A percentile compares a stretch with the other conserved stretches of the same genome.
Evolutionary conservation across 2,113 vertebrate genomes (phyloP).

Genomic region (Sardina pilchardus): DNA sequence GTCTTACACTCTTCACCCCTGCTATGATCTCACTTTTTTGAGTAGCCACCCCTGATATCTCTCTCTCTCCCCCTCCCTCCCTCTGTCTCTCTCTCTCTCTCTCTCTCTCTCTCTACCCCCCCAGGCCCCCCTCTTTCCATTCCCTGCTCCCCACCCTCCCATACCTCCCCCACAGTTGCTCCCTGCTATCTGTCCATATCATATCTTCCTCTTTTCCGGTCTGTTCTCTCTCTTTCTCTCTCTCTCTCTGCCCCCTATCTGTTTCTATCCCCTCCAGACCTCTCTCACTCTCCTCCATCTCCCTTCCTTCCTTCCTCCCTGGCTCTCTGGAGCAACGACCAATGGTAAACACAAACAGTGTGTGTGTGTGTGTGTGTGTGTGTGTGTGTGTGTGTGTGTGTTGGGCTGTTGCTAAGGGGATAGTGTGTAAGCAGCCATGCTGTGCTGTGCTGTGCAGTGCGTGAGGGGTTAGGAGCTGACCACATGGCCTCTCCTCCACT

Average conservation of each 20-base stretch:
- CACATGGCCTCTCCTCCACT: conserved; percentile 51
- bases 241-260: conserved; percentile 26
- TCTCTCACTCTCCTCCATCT: conserved; percentile 23
- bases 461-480: conserved; percentile 40
- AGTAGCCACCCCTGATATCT: neutral
- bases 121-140: neutral
- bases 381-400: conserved; percentile 19
- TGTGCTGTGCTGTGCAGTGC: neutral
- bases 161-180: neutral
- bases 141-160: neutral
- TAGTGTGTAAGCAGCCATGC: conserved; percentile 23
- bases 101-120: conserved; percentile 36
- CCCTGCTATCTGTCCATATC: conserved; percentile 14
- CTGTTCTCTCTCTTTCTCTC: conserved; percentile 1
- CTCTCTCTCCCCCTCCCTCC: neutral
- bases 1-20: conserved; percentile 13
- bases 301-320: conserved; percentile 37
- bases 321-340: conserved; percentile 33
- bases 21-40: conserved; percentile 9
- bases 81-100: neutral
- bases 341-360: conserved; percentile 36
- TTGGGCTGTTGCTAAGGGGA: conserved; percentile 32
- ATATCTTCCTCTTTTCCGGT: neutral
- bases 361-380: neutral
- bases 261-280: conserved; percentile 30